Evolutionary conservation across 2,797 vertebrate species (phyloP), one percentile per base, ranked within the genome.

Genomic region (Eulemur mongoz): DNA sequence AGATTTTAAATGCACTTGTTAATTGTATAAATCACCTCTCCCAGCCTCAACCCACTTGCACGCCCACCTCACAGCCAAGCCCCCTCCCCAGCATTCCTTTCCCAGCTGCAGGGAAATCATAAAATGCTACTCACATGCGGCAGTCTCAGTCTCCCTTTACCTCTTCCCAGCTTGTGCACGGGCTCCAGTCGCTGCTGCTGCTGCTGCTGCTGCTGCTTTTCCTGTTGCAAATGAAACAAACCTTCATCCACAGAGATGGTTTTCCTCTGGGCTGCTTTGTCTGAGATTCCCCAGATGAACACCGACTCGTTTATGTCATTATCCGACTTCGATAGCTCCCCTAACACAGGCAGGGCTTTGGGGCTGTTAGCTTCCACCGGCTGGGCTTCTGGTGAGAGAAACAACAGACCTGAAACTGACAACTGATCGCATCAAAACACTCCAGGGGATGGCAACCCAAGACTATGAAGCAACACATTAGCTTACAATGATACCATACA

Each of bases 381-480:
- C 97, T 98, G 98, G 92, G 98, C 98, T 98, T 98, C 99, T 99
- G 99, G 95, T 97, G 82, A 96, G 97, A 98, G 99, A 99, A 99
- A 99, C 98, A 98, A 98, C 97, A 99, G 98, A 99, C 97, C 98
- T 98, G 97, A 97, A 98, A 97, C 92, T 98, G 99, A 98, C 98
- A 99, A 98, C 96, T 98, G 99, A 99, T 98, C 99, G 93, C 98
- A 94, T 92, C 97, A 94, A 96, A 94, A 97, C 97, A 79, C 97
- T 97, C 97, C 91, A 95, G 97, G 97, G 98, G 98, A 96, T 97
- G 98, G 98, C 98, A 99, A 98, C 97, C 94, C 98, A 91, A 97
- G 96, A 95, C 97, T 94, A 87, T 11, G 69, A 93, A 97, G 97
- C 72, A 93, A 96, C 91, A 54, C 83, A 86, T 69, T 63, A 80